These are phyloP conservation scores for Ceratosolen solmsi DNA, from an alignment of 1,140 invertebrate genomes.

Conservation along the genomic window DNA sequence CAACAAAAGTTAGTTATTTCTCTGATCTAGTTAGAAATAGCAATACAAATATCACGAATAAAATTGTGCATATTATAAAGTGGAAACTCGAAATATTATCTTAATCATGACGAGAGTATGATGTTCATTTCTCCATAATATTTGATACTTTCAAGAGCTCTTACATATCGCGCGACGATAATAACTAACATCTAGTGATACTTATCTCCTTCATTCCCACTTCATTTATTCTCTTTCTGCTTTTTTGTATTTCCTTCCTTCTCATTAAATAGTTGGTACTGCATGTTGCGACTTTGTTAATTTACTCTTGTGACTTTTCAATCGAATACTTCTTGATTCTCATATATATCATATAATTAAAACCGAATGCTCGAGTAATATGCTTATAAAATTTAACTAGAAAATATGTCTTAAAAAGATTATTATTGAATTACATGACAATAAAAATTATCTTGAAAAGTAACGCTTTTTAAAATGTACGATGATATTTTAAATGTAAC, in stretches of 20 bases:
- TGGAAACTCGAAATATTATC: slow-evolving; percentile 44
- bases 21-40: neutral
- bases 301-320: neutral
- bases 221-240: slow-evolving; percentile 22
- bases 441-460: too few relatives aligned
- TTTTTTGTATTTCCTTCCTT: neutral
- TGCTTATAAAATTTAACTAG: too few relatives aligned
- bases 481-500: too few relatives aligned
- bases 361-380: too few relatives aligned
- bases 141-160: slow-evolving; percentile 60
- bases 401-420: too few relatives aligned
- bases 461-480: too few relatives aligned
- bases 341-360: too few relatives aligned
- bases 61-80: slow-evolving; percentile 17
- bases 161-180: slow-evolving; percentile 66
- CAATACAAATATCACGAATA: neutral
- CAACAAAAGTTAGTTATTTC: slow-evolving; percentile 20
- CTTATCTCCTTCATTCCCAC: slow-evolving; percentile 33
- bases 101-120: slow-evolving; percentile 64
- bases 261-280: too few relatives aligned
- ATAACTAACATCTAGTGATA: slow-evolving; percentile 63
- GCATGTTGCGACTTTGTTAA: slow-evolving; percentile 6
- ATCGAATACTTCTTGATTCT: too few relatives aligned
- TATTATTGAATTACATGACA: too few relatives aligned
- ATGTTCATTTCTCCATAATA: slow-evolving; percentile 54